phyloP scores from a whole-genome alignment of 2,888 invertebrate genomes.

The Cerceris ruficornis region DNA sequence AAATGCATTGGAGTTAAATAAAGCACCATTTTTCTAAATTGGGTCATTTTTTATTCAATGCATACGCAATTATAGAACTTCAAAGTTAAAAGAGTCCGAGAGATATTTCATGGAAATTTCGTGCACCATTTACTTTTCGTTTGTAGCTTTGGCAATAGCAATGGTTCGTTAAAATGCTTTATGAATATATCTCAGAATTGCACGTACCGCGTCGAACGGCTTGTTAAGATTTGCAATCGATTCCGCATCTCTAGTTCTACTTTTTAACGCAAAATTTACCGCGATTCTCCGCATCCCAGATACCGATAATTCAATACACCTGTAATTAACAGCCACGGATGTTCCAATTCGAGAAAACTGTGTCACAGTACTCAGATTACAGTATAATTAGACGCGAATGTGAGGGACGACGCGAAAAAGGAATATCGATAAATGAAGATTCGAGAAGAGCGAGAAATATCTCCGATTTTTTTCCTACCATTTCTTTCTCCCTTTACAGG shows the following conservation, averaged over 20 bases:
- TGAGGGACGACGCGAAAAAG: background rate
- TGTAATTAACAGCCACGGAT: constrained; percentile 33
- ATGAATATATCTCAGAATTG: background rate
- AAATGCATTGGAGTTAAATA: too few relatives aligned
- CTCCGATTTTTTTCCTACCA: background rate
- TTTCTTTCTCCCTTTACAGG: background rate
- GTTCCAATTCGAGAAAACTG: constrained; percentile 50
- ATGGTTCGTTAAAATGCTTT: too few relatives aligned
- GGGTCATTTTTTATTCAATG: too few relatives aligned
- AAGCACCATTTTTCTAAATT: too few relatives aligned
- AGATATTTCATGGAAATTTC: too few relatives aligned
- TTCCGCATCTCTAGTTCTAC: background rate
- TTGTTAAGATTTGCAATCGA: constrained; percentile 1
- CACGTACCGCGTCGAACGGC: background rate
- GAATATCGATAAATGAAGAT: background rate
- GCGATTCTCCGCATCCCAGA: constrained; percentile 19
- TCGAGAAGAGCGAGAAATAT: background rate
- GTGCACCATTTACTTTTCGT: too few relatives aligned
- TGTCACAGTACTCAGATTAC: constrained; percentile 43
- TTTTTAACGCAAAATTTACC: constrained; percentile 17
- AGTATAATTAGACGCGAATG: constrained; percentile 33
- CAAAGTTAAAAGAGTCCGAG: too few relatives aligned
- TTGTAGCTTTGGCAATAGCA: too few relatives aligned
- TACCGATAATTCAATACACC: constrained; percentile 32
- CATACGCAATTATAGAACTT: too few relatives aligned